Evolutionary conservation across 1,140 invertebrate species (phyloP).

Genomic region (Paracyclopina nana): DNA sequence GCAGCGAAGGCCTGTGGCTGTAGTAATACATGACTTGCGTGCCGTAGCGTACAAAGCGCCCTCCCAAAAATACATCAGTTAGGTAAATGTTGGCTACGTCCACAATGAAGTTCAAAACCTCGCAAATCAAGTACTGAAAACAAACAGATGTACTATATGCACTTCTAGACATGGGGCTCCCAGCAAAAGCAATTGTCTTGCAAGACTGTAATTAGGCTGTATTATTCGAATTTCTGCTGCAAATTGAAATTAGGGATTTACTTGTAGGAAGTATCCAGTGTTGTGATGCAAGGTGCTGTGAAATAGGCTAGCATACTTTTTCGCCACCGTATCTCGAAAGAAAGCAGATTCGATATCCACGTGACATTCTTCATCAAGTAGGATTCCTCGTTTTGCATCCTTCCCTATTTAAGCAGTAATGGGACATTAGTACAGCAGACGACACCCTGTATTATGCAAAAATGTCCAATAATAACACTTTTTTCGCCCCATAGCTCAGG

Average conservation of each 20-base stretch:
- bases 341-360: background rate
- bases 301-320: conserved; percentile 12
- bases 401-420: conserved; percentile 1
- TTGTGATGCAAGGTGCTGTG: conserved; percentile 12
- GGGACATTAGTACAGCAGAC: background rate
- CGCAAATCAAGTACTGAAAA: conserved; percentile 16
- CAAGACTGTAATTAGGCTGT: no score
- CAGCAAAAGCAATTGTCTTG: no score
- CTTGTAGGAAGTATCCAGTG: conserved; percentile 14
- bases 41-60: conserved; percentile 12
- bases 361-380: background rate
- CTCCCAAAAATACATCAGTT: conserved; percentile 15
- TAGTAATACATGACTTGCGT: conserved; percentile 9
- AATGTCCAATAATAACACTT: no score
- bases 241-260: background rate
- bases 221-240: no score
- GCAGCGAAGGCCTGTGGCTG: background rate
- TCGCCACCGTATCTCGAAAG: conserved; percentile 1
- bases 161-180: no score
- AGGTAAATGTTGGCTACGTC: conserved; percentile 12
- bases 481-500: no score
- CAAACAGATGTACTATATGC: no score
- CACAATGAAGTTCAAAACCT: conserved; percentile 14
- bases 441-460: no score
- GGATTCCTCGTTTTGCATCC: background rate